These are phyloP conservation scores for Spea bombifrons DNA, from an alignment of 2,113 vertebrate species.

Conservation along the genomic window DNA sequence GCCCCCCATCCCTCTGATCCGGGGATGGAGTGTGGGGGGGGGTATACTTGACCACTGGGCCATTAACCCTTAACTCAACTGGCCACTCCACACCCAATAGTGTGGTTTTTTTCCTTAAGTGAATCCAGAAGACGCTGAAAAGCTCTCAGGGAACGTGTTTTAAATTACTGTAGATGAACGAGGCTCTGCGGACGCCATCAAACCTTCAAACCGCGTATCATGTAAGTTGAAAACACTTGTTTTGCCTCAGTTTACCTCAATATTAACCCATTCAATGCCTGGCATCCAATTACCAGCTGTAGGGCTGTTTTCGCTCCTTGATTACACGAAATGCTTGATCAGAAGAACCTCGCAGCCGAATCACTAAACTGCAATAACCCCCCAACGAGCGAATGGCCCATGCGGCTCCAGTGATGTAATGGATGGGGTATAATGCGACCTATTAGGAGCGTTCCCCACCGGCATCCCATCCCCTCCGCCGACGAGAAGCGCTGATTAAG, in stretches of 20 bases:
- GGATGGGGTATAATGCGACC: background rate
- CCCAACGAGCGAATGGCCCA: too few species aligned
- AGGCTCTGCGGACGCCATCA: constrained; percentile 6
- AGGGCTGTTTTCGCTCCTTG: background rate
- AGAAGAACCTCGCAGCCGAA: constrained; percentile 6
- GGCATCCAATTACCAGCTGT: background rate
- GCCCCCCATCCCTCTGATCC: too few species aligned
- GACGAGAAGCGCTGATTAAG: background rate
- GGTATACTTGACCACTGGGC: too few species aligned
- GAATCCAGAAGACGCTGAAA: background rate
- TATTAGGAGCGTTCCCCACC: background rate
- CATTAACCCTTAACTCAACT: too few species aligned
- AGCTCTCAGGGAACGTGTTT: constrained; percentile 14
- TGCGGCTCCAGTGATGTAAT: too few species aligned
- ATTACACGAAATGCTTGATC: background rate
- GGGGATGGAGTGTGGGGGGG: too few species aligned
- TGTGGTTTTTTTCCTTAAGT: background rate
- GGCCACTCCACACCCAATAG: too few species aligned
- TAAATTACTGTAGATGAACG: constrained; percentile 3
- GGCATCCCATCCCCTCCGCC: too few species aligned
- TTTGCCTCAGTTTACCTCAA: background rate
- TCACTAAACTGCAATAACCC: background rate
- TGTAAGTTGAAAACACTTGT: constrained; percentile 20
- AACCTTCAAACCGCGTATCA: constrained; percentile 13
- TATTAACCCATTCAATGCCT: constrained; percentile 1